phyloP scores from a whole-genome alignment of 2,888 invertebrate genomes.

The Psylliodes chrysocephalus region DNA sequence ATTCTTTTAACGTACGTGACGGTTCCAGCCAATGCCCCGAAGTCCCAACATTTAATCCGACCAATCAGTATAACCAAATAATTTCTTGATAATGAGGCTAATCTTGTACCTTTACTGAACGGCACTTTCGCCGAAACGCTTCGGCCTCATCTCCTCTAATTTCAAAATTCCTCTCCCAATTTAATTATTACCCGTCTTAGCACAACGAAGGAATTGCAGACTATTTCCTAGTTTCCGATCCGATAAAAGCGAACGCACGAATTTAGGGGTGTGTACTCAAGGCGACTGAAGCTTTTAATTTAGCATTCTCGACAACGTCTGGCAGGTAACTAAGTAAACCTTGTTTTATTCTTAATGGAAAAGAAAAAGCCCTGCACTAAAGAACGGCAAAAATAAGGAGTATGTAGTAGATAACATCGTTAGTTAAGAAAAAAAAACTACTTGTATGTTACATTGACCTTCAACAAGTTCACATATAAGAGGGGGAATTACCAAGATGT shows the following conservation, averaged over 20 bases:
- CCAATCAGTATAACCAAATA: conserved; percentile 24
- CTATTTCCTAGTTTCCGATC: neutral
- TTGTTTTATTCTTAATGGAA: too few relatives aligned
- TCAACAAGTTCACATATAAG: too few relatives aligned
- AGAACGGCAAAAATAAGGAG: too few relatives aligned
- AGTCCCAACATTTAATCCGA: conserved; percentile 9
- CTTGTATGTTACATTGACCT: too few relatives aligned
- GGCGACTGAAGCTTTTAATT: neutral
- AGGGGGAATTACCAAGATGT: too few relatives aligned
- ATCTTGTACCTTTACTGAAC: conserved; percentile 16
- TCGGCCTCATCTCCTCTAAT: conserved; percentile 3
- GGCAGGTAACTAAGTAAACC: too few relatives aligned
- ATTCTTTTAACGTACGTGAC: too few relatives aligned
- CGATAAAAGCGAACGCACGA: neutral
- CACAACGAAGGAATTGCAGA: neutral
- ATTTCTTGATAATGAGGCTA: conserved; percentile 24
- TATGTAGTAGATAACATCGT: too few relatives aligned
- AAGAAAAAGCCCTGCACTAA: too few relatives aligned
- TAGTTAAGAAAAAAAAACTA: too few relatives aligned
- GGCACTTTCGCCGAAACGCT: conserved; percentile 7
- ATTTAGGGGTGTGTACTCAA: neutral
- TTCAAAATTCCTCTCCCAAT: conserved; percentile 1
- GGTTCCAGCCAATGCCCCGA: neutral
- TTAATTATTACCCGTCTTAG: conserved; percentile 2
- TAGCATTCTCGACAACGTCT: neutral